Conservation (phyloP, 2,113 vertebrate species). For the Nesoenas mayeri region DNA sequence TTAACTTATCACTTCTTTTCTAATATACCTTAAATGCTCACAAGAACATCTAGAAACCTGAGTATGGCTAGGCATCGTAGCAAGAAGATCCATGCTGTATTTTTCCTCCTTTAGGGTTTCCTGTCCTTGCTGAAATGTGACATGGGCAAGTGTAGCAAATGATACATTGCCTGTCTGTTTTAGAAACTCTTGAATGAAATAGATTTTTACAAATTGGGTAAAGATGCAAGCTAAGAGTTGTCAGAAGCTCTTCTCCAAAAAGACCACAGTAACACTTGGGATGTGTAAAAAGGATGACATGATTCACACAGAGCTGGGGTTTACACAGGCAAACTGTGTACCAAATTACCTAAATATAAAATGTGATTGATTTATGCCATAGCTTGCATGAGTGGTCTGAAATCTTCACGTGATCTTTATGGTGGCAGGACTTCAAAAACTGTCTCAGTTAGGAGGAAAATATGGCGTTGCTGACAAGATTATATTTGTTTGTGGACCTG, state of each 20-base stretch:
- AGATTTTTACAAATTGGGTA: neutral
- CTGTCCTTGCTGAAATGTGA: neutral
- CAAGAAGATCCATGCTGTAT: neutral
- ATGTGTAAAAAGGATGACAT: neutral
- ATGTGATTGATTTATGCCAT: neutral
- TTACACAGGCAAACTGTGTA: neutral
- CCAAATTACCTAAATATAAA: neutral
- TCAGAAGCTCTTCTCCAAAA: neutral
- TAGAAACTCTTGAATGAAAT: neutral
- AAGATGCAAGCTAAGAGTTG: neutral
- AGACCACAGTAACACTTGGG: neutral
- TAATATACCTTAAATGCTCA: neutral
- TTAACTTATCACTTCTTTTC: conserved; percentile 52
- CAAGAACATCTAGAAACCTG: neutral
- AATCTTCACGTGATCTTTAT: neutral
- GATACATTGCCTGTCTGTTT: neutral
- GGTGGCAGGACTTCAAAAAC: neutral
- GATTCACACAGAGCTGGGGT: neutral
- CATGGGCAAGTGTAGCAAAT: neutral
- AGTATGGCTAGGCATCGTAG: neutral
- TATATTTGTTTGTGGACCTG: neutral
- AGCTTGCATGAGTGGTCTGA: neutral
- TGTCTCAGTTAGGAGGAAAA: neutral
- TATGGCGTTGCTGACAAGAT: neutral
- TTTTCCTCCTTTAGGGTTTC: neutral